A percentile compares a stretch with the other conserved stretches of the same genome.
Conservation (phyloP, 2,113 vertebrate species). For the Indicator maculatus region DNA sequence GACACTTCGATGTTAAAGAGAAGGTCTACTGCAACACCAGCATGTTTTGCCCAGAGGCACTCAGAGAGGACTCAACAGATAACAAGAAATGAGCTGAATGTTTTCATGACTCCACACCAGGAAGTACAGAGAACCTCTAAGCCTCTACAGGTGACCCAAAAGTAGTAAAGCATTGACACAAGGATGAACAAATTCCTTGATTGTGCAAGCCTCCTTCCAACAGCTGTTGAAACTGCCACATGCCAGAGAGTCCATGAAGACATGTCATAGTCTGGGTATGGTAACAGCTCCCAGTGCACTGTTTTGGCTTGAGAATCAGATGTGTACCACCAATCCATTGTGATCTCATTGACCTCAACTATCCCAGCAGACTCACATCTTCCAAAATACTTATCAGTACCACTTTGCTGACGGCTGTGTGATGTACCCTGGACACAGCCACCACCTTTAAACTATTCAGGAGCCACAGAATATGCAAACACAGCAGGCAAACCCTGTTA, state of each 20-base stretch:
- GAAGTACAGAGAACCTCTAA: neutral
- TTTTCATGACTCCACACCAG: neutral
- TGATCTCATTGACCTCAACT: neutral
- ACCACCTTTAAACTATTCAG: neutral
- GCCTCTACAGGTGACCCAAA: neutral
- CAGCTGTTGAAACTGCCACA: neutral
- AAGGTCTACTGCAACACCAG: neutral
- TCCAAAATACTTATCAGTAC: neutral
- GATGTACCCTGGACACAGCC: neutral
- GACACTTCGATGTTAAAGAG: neutral
- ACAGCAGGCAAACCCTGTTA: neutral
- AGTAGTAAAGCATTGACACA: neutral
- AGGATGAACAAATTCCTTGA: neutral
- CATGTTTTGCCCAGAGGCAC: neutral
- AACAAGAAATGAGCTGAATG: neutral
- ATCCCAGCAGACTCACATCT: neutral
- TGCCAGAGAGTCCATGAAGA: neutral
- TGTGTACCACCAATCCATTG: neutral
- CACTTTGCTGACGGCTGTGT: neutral
- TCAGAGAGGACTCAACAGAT: neutral
- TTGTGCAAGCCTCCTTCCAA: neutral
- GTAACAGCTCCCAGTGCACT: neutral
- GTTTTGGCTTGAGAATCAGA: neutral
- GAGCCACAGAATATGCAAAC: neutral
- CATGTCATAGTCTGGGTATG: rapidly evolving